Percentiles rank a stretch among this genome's conserved stretches.
phyloP scores from a whole-genome alignment of 1,140 invertebrate species.

The Drosophila subpulchrella region DNA sequence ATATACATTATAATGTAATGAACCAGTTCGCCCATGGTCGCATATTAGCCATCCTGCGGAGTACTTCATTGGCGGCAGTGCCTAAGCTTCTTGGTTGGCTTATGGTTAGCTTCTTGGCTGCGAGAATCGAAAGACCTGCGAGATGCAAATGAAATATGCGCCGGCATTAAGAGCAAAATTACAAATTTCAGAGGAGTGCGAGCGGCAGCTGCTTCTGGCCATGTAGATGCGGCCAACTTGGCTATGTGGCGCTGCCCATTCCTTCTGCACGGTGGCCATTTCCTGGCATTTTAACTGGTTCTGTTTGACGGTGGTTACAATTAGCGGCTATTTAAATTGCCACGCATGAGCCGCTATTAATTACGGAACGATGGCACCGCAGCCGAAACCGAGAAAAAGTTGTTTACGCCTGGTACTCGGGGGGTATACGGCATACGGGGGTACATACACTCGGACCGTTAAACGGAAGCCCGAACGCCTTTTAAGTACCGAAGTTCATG shows the following conservation, averaged over 20 bases:
- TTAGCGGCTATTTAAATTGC: slow-evolving; percentile 78
- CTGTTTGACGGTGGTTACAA: slow-evolving; percentile 70
- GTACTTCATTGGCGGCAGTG: slow-evolving; percentile 39
- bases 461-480: slow-evolving; percentile 61
- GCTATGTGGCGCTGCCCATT: slow-evolving; percentile 24
- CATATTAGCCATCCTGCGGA: slow-evolving; percentile 44
- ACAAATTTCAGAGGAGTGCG: slow-evolving; percentile 62
- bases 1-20: slow-evolving; percentile 20
- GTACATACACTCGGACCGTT: slow-evolving; percentile 40
- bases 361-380: slow-evolving; percentile 71
- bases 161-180: slow-evolving; percentile 69
- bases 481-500: slow-evolving; percentile 48
- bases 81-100: slow-evolving; percentile 41
- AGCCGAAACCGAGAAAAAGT: slow-evolving; percentile 63
- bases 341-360: slow-evolving; percentile 76
- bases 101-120: neutral
- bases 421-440: neutral
- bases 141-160: slow-evolving; percentile 68
- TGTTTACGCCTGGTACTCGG: slow-evolving; percentile 49
- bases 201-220: slow-evolving; percentile 32
- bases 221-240: slow-evolving; percentile 18
- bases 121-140: slow-evolving; percentile 5
- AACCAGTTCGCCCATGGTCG: slow-evolving; percentile 45
- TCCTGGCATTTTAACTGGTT: slow-evolving; percentile 64
- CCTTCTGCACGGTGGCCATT: slow-evolving; percentile 53